Evolutionary conservation across 2,888 invertebrate species (phyloP).

Genomic region (Nymphalis urticae): DNA sequence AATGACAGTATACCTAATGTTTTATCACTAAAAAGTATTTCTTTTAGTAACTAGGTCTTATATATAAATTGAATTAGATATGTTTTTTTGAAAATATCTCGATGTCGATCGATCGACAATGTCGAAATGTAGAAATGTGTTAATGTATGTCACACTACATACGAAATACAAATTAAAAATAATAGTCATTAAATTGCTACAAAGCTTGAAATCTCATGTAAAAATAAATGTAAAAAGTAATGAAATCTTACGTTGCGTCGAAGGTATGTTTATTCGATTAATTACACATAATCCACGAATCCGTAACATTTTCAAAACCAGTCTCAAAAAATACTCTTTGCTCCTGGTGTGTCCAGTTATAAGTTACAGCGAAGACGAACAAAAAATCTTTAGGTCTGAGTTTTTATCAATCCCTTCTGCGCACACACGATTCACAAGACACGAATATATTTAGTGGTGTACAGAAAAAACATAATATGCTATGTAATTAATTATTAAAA

Average conservation of each 20-base stretch:
- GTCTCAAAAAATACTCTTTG: not conserved
- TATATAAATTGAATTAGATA: too few species aligned
- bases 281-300: constrained; percentile 14
- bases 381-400: constrained; percentile 17
- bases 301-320: constrained; percentile 26
- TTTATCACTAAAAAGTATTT: too few species aligned
- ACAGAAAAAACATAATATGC: not conserved
- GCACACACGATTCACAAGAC: constrained; percentile 3
- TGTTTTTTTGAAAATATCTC: too few species aligned
- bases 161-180: too few species aligned
- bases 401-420: constrained; percentile 8
- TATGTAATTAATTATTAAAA: not conserved
- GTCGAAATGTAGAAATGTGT: too few species aligned
- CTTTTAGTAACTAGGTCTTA: too few species aligned
- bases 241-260: constrained; percentile 21
- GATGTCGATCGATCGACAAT: too few species aligned
- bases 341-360: not conserved
- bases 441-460: not conserved
- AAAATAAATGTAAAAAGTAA: not conserved
- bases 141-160: too few species aligned
- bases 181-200: too few species aligned
- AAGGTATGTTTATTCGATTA: constrained; percentile 11
- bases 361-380: not conserved
- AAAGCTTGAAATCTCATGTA: too few species aligned
- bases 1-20: too few species aligned